Evolutionary conservation across 1,140 invertebrate species (phyloP).

Genomic region (Rhizoglyphus robini): DNA sequence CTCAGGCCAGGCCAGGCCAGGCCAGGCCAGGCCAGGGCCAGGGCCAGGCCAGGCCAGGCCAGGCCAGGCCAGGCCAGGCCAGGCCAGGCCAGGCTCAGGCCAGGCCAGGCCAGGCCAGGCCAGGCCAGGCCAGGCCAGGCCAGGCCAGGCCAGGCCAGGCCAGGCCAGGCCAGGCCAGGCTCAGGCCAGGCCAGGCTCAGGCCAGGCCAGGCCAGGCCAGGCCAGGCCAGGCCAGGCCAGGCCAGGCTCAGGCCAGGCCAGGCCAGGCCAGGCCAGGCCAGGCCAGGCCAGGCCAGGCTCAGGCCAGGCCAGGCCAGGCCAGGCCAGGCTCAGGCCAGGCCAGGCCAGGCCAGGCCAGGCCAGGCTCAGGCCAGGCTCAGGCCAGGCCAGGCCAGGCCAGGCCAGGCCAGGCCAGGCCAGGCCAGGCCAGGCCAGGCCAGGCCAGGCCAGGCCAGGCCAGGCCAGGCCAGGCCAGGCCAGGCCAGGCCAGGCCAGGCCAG

Average conservation of each 20-base stretch:
- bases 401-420: slow-evolving; percentile 27
- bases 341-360: slow-evolving; percentile 26
- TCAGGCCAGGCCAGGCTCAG: slow-evolving; percentile 27
- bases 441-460: no score
- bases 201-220: slow-evolving; percentile 25
- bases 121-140: slow-evolving; percentile 25
- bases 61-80: slow-evolving; percentile 27
- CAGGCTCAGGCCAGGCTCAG: slow-evolving; percentile 28
- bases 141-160: slow-evolving; percentile 28
- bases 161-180: slow-evolving; percentile 28
- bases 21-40: slow-evolving; percentile 25
- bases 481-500: no score
- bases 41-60: slow-evolving; percentile 23
- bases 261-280: slow-evolving; percentile 27
- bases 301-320: slow-evolving; percentile 28
- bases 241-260: slow-evolving; percentile 27
- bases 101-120: slow-evolving; percentile 26
- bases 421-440: no score
- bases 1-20: slow-evolving; percentile 26
- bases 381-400: slow-evolving; percentile 26
- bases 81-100: slow-evolving; percentile 25
- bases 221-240: slow-evolving; percentile 29
- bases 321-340: slow-evolving; percentile 28
- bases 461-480: no score
- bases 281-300: slow-evolving; percentile 28